A percentile compares a stretch with the other conserved stretches of the same genome.
These are phyloP conservation scores for Australoheros facetus DNA, from an alignment of 2,797 vertebrate species.

Conservation along the genomic window DNA sequence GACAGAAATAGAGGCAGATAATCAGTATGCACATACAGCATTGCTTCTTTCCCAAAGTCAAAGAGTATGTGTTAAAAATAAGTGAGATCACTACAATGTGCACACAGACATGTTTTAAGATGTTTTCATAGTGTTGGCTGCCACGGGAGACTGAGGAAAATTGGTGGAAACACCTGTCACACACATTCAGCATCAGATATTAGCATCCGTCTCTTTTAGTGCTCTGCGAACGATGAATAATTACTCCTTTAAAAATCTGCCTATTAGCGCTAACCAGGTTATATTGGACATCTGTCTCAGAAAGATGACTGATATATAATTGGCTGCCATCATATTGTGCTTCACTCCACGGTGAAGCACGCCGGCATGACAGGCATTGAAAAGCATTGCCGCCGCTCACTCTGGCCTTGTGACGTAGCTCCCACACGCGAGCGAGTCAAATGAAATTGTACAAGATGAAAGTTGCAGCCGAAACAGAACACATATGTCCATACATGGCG, in stretches of 20 bases:
- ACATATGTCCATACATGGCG: constrained; percentile 71
- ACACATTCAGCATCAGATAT: constrained; percentile 75
- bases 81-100: constrained; percentile 47
- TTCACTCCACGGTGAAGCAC: constrained; percentile 56
- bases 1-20: constrained; percentile 60
- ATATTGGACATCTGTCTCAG: constrained; percentile 80
- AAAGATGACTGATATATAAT: constrained; percentile 78
- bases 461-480: constrained; percentile 63
- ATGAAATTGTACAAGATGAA: constrained; percentile 67
- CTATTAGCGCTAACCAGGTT: constrained; percentile 80
- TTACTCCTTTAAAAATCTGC: constrained; percentile 76
- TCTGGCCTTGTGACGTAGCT: constrained; percentile 35
- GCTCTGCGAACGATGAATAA: constrained; percentile 69
- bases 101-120: constrained; percentile 56
- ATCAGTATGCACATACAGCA: constrained; percentile 48
- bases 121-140: constrained; percentile 56
- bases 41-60: constrained; percentile 47
- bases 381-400: constrained; percentile 7
- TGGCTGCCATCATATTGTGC: constrained; percentile 72
- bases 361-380: constrained; percentile 59
- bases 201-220: constrained; percentile 69
- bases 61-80: constrained; percentile 63
- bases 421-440: constrained; percentile 52
- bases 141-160: constrained; percentile 66
- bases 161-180: constrained; percentile 75